phyloP scores from a whole-genome alignment of 2,797 vertebrate genomes.

The Labroides dimidiatus region DNA sequence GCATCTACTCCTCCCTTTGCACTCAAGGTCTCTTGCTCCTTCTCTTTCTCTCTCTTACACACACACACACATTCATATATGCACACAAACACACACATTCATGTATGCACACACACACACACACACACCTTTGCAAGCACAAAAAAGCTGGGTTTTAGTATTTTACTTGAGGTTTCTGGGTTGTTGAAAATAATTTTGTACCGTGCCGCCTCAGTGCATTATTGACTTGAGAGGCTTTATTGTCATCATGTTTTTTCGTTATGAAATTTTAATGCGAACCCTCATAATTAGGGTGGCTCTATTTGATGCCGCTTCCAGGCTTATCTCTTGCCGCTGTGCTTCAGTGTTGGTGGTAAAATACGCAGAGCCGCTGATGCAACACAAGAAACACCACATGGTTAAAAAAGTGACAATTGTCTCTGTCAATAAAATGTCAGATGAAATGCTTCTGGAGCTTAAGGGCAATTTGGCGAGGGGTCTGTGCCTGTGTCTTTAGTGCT shows the following conservation, averaged over 20 bases:
- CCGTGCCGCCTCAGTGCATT: constrained; percentile 61
- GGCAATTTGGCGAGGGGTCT: constrained; percentile 71
- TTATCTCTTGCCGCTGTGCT: constrained; percentile 43
- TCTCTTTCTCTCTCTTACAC: constrained; percentile 34
- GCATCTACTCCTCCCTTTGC: constrained; percentile 81
- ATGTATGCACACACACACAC: constrained; percentile 15
- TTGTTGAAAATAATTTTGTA: constrained; percentile 62
- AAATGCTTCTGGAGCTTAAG: constrained; percentile 72
- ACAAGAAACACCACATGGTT: constrained; percentile 60
- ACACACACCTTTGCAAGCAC: constrained; percentile 44
- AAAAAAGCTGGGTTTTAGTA: constrained; percentile 57
- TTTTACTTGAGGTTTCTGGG: constrained; percentile 63
- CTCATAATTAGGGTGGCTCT: constrained; percentile 80
- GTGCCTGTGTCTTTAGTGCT: constrained; percentile 73
- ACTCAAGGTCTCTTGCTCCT: constrained; percentile 73
- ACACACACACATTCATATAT: constrained; percentile 7
- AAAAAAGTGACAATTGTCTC: constrained; percentile 68
- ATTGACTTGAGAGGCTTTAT: constrained; percentile 70
- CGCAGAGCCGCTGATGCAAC: constrained; percentile 56
- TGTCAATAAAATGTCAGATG: constrained; percentile 75
- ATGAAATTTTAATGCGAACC: constrained; percentile 84
- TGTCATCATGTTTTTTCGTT: constrained; percentile 76
- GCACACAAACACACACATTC: constrained; percentile 21
- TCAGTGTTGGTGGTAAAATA: constrained; percentile 30
- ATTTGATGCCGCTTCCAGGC: constrained; percentile 57